Base-by-base conservation (phyloP, 2,113 vertebrate genomes). In the Grantiella picta region DNA sequence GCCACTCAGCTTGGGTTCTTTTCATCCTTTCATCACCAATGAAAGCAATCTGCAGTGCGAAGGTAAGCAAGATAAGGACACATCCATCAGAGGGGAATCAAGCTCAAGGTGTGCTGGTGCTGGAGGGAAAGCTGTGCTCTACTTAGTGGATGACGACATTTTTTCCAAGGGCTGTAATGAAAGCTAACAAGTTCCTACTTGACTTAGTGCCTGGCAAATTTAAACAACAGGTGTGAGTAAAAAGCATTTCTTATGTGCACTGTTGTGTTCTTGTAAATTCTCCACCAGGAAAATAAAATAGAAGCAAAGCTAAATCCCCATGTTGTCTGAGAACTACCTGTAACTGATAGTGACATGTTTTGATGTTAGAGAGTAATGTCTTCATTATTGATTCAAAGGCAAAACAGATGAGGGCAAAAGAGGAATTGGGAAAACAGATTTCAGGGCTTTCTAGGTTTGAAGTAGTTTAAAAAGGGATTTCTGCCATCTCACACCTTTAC, bases 81-180 rank as follows among this genome's bases (percentile, higher is more conserved):
- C 49, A 17, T 15, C 52, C 36, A 19, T 23, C 66, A 80, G 33
- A 69, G n/a, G 15, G 42, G 42, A 40, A 56, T 68, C 27, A 29
- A 65, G 57, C 57, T 73, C 60, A 52, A 35, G 89, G 29, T 9
- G 31, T 71, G 75, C 53, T 60, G 77, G 40, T 65, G 76, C 72
- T 84, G 56, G 24, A 92, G n/a, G 35, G 47, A n/a, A 94, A 68
- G 54, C 64, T 90, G 29, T 65, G 78, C 66, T 89, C 70, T 50
- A 25, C 70, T 87, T 92, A 47, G 49, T 19, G 29, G 40, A 35
- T 76, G 78, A 91, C 0, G 5, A 60, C 53, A 79, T 79, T 79
- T 94, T 70, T 95, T 72, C 86, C 84, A 96, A 45, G 35, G 40
- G 40, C 31, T 72, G 42, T 69, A 95, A 95, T 54, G 78, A 72